These are phyloP conservation scores for Blennius ocellaris DNA, from an alignment of 2,113 vertebrate species.

Conservation along the genomic window DNA sequence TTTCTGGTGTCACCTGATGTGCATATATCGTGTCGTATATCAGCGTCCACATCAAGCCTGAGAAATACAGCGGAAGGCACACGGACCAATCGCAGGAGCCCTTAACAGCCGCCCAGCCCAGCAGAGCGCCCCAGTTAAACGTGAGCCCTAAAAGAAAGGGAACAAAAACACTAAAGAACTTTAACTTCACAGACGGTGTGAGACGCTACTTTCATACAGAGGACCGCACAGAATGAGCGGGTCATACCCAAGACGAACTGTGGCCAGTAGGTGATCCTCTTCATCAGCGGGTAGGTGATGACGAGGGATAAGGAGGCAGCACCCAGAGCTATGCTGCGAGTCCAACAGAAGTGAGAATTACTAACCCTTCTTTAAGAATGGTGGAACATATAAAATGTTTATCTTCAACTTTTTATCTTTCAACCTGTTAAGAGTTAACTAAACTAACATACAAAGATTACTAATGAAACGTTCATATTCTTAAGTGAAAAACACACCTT, in stretches of 20 bases:
- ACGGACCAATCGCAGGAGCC: constrained; percentile 92
- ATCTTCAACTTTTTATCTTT: too few species aligned
- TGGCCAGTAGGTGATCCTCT: constrained; percentile 96
- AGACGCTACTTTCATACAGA: neutral
- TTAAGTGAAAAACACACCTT: too few species aligned
- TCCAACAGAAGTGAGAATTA: too few species aligned
- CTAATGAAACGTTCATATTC: too few species aligned
- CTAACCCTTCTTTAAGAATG: too few species aligned
- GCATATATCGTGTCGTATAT: constrained; percentile 97
- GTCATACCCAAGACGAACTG: constrained; percentile 90
- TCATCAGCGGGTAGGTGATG: constrained; percentile 93
- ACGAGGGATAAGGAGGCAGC: constrained; percentile 91
- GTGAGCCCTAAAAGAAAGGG: constrained; percentile 85
- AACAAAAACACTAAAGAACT: neutral
- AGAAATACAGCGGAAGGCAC: constrained; percentile 93
- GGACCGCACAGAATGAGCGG: neutral
- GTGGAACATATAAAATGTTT: too few species aligned
- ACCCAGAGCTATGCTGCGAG: constrained; percentile 89
- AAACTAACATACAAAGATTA: too few species aligned
- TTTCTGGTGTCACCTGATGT: constrained; percentile 87
- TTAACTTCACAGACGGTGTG: neutral
- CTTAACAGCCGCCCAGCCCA: constrained; percentile 93
- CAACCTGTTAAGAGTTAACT: too few species aligned
- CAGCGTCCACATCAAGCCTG: constrained; percentile 95
- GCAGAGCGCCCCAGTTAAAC: constrained; percentile 96